phyloP scores from a whole-genome alignment of 1,140 invertebrate genomes.

The Sarcophaga peregrina region DNA sequence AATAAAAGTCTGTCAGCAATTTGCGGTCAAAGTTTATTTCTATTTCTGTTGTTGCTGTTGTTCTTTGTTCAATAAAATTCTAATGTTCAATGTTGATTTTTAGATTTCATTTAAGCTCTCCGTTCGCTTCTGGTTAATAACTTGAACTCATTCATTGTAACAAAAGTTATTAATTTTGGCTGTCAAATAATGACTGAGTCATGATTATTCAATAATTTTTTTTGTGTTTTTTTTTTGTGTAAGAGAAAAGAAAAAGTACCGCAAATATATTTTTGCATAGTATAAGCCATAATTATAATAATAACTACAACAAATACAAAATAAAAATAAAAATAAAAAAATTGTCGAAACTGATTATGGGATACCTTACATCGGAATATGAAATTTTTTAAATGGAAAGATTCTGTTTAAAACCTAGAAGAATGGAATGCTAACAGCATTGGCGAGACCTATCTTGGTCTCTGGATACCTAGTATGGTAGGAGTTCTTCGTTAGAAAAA shows the following conservation, averaged over 20 bases:
- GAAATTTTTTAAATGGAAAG: no score
- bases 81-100: neutral
- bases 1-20: neutral
- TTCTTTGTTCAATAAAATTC: neutral
- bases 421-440: no score
- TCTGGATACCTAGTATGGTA: no score
- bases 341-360: no score
- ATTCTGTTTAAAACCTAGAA: no score
- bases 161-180: slow-evolving; percentile 35
- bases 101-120: neutral
- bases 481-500: no score
- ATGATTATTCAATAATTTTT: slow-evolving; percentile 11
- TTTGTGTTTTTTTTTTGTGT: no score
- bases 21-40: neutral
- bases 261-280: no score
- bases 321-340: no score
- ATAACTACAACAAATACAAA: neutral
- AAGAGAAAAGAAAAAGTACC: neutral
- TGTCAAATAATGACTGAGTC: slow-evolving; percentile 16
- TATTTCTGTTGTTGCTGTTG: neutral
- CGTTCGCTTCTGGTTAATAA: neutral
- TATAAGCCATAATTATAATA: neutral
- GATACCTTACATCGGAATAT: no score
- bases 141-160: slow-evolving; percentile 31
- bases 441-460: no score